These are phyloP conservation scores for Bombus affinis DNA, from an alignment of 1,140 invertebrate species.

Conservation along the genomic window DNA sequence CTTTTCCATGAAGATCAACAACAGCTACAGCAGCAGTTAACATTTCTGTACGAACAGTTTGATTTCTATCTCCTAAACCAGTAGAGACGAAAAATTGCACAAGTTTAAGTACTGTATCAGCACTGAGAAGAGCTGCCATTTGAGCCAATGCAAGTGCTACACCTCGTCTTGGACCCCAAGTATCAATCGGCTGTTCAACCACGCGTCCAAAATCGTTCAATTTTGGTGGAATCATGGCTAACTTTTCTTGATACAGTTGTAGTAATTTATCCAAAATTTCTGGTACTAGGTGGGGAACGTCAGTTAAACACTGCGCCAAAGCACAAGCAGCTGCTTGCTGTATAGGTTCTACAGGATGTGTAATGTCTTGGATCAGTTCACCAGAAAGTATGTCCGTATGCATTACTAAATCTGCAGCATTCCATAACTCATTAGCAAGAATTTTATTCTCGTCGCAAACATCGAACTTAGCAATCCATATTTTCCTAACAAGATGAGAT, in stretches of 20 bases:
- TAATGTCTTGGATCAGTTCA: conserved; percentile 89
- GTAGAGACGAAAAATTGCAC: conserved; percentile 93
- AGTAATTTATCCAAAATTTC: conserved; percentile 86
- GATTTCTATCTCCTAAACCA: conserved; percentile 93
- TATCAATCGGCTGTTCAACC: conserved; percentile 91
- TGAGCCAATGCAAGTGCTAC: conserved; percentile 91
- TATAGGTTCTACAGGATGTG: conserved; percentile 90
- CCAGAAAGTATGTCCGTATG: conserved; percentile 84
- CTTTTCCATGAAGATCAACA: conserved; percentile 96
- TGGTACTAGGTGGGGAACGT: conserved; percentile 83
- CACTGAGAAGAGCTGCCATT: conserved; percentile 87
- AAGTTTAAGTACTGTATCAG: conserved; percentile 87
- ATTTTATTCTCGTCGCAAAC: conserved; percentile 86
- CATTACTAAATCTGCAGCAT: conserved; percentile 82
- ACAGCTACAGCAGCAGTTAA: conserved; percentile 94
- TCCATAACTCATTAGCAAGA: conserved; percentile 88
- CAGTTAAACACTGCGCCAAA: conserved; percentile 86
- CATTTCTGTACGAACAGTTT: conserved; percentile 94
- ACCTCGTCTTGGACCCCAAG: conserved; percentile 94
- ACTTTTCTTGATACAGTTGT: conserved; percentile 89
- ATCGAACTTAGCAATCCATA: conserved; percentile 92
- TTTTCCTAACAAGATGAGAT: conserved; percentile 86
- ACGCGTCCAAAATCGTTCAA: conserved; percentile 96
- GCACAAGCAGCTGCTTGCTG: conserved; percentile 91
- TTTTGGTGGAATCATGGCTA: conserved; percentile 91